phyloP scores from a whole-genome alignment of 37 sponge, comb jelly and placozoan species.

The Aplysina aerophoba region DNA sequence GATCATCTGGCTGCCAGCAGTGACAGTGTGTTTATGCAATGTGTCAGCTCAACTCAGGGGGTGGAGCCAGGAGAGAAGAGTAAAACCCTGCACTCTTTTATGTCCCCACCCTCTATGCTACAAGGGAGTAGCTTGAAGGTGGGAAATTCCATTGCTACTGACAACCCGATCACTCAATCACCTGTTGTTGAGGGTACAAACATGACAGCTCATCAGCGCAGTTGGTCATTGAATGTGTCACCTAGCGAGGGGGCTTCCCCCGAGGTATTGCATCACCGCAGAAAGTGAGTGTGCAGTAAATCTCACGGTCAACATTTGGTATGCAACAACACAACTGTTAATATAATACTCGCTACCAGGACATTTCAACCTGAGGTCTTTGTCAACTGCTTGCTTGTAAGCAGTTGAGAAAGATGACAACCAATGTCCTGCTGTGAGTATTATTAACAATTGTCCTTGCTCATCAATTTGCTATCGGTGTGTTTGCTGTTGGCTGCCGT shows the following conservation, averaged over 20 bases:
- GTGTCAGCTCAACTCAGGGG: too few species aligned
- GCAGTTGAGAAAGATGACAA: too few species aligned
- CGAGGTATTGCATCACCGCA: background rate
- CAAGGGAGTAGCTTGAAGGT: background rate
- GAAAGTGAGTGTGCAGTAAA: slow-evolving; percentile 2
- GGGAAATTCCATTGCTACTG: background rate
- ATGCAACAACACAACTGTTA: too few species aligned
- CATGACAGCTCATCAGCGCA: background rate
- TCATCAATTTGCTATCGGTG: too few species aligned
- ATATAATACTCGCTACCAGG: too few species aligned
- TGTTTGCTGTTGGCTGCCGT: too few species aligned
- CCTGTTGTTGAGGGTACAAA: slow-evolving; percentile 2
- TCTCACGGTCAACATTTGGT: too few species aligned
- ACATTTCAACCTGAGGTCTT: too few species aligned
- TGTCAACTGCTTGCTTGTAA: too few species aligned
- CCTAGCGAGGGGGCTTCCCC: slow-evolving; percentile 5
- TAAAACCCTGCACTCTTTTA: background rate
- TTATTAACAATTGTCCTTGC: too few species aligned
- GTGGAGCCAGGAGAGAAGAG: background rate
- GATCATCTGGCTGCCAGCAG: background rate
- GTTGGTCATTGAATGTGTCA: slow-evolving; percentile 28
- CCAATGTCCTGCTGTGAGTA: too few species aligned
- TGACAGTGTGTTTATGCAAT: background rate
- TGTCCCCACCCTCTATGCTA: slow-evolving; percentile 1
- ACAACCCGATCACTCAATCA: background rate